phyloP scores from a whole-genome alignment of 2,797 vertebrate species.

The Simalia tracyae region DNA sequence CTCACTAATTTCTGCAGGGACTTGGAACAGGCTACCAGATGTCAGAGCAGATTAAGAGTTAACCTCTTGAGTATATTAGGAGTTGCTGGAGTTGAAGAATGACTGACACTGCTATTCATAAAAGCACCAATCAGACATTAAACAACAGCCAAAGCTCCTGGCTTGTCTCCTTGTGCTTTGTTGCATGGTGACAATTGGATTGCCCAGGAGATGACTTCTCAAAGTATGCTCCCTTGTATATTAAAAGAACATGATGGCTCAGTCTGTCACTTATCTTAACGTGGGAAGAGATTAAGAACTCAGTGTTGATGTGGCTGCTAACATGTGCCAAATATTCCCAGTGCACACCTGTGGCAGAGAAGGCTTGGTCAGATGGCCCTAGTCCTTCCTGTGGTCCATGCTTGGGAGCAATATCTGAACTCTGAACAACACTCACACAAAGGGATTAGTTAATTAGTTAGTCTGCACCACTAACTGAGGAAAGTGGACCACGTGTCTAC shows the following conservation, averaged over 20 bases:
- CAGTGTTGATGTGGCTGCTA: slow-evolving; percentile 38
- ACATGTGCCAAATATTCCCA: slow-evolving; percentile 37
- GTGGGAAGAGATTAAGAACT: slow-evolving; percentile 49
- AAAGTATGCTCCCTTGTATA: slow-evolving; percentile 60
- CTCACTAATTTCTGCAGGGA: slow-evolving; percentile 31
- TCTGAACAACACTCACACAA: too few relatives aligned
- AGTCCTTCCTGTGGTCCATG: neutral
- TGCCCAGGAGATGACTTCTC: slow-evolving; percentile 57
- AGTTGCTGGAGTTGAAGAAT: slow-evolving; percentile 60
- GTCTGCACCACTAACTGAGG: neutral
- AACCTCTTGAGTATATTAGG: slow-evolving; percentile 61
- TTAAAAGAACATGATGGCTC: slow-evolving; percentile 52
- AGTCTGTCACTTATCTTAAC: slow-evolving; percentile 61
- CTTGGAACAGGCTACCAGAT: slow-evolving; percentile 18
- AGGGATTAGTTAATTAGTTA: neutral
- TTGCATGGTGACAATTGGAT: slow-evolving; percentile 57
- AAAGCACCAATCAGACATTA: slow-evolving; percentile 65
- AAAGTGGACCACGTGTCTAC: neutral
- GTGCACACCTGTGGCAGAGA: neutral
- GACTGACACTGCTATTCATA: slow-evolving; percentile 62
- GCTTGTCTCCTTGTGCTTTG: slow-evolving; percentile 59
- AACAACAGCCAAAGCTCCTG: slow-evolving; percentile 67
- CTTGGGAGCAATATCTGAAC: neutral
- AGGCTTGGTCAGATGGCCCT: neutral
- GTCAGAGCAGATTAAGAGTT: slow-evolving; percentile 58